Evolutionary conservation across 1,140 invertebrate species (phyloP), one percentile per base, ranked within the genome.

Genomic region (Brachionus rotundiformis): DNA sequence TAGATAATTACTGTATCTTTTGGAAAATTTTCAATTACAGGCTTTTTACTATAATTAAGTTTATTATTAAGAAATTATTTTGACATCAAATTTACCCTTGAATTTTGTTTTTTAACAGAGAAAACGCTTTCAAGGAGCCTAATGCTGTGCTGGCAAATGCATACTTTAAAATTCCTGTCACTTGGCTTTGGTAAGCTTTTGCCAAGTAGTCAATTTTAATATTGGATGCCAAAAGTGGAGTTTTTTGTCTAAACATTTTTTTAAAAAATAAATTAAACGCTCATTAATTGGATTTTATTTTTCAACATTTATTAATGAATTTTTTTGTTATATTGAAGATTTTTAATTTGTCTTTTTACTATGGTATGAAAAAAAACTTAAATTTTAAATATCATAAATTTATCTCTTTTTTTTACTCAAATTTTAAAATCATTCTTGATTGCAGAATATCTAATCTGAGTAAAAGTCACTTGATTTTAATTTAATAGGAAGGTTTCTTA

Each of bases 1-100:
- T 79, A 31, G 19, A 79, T 54, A 23, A 79, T 79, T 8, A 79
- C 76, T 5, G 47, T 59, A 39, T 79, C 76, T 59, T 79, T 79
- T 5, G 76, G 76, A 59, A 39, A 11, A 0, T 33, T 27, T 63
- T 79, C 16, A 5, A 59, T 19, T 41, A 47, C 68, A 3, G 36
- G 68, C n/a, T 73, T 73, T 31, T 73, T 73, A 25, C 36, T 73
- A 6, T 27, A 36, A 36, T 13, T 31, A 31, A 44, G 8, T 16
- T 73, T 31, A 13, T 10, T 13, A 25, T 5, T 29, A 27, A 31
- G 25, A 44, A 13, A 44, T 44, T 33, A 19, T 73, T 33, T 16
- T 39, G 16, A 44, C 6, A 25, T 47, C 16, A 16, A 13, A 19
- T 3, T 73, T 73, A 73, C 68, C 36, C 68, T 31, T 73, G 6